Percentiles rank a stretch among this genome's conserved stretches.
These are phyloP conservation scores for Adelosebastes latens DNA, from an alignment of 2,797 vertebrate species.

Conservation along the genomic window DNA sequence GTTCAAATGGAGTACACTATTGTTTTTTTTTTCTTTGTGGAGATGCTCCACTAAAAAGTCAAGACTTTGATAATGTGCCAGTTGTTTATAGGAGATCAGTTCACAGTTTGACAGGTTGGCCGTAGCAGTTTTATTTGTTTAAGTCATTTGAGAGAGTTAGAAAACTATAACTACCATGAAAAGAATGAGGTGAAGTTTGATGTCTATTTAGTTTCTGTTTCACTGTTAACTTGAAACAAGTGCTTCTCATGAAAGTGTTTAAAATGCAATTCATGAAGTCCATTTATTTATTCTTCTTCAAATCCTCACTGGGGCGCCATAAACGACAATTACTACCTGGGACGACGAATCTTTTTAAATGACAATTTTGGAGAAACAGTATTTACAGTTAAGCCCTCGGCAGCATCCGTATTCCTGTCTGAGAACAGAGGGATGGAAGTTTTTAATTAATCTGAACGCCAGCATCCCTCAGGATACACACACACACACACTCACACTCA, in stretches of 20 bases:
- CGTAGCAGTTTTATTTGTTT: not conserved
- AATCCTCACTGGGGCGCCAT: not conserved
- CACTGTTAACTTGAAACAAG: not conserved
- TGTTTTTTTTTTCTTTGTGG: not conserved
- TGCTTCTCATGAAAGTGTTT: not conserved
- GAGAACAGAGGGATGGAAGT: conserved; percentile 52
- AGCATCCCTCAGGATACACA: conserved; percentile 18
- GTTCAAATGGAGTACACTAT: not conserved
- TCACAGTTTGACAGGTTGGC: not conserved
- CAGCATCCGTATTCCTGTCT: conserved; percentile 49
- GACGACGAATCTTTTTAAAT: conserved; percentile 35
- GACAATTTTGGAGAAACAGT: conserved; percentile 35
- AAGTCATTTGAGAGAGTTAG: not conserved
- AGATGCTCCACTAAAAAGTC: not conserved
- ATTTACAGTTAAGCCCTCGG: conserved; percentile 57
- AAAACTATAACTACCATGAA: not conserved
- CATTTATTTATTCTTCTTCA: not conserved
- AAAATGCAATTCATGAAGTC: not conserved
- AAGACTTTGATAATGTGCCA: not conserved
- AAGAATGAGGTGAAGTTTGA: not conserved
- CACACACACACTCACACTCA: not conserved
- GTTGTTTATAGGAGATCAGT: not conserved
- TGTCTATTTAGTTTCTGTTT: not conserved
- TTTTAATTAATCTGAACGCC: conserved; percentile 70
- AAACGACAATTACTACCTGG: conserved; percentile 31